These are phyloP conservation scores for Coregonus suidteri DNA, from an alignment of 2,797 vertebrate species.

Conservation along the genomic window DNA sequence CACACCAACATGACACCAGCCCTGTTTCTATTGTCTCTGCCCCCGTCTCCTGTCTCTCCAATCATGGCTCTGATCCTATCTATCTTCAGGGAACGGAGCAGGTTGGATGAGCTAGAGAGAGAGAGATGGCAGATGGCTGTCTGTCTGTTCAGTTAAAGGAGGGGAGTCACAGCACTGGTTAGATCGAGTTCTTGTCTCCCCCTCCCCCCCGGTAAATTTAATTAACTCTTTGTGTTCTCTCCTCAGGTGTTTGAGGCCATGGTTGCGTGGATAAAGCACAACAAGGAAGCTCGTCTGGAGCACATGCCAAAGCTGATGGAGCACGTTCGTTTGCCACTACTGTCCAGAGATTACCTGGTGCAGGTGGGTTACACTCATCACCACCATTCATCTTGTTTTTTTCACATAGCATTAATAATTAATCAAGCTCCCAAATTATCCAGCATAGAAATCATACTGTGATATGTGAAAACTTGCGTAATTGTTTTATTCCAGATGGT, in stretches of 20 bases:
- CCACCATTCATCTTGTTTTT: not conserved
- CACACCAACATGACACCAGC: slow-evolving; percentile 26
- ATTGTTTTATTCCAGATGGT: not conserved
- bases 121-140: not conserved
- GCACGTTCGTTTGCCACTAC: slow-evolving; percentile 90
- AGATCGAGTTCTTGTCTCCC: not conserved
- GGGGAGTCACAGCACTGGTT: not conserved
- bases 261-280: slow-evolving; percentile 93
- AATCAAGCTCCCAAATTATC: not conserved
- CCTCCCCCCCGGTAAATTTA: not conserved
- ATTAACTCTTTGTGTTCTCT: not conserved
- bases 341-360: slow-evolving; percentile 93
- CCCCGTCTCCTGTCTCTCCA: not conserved
- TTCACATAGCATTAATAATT: not conserved
- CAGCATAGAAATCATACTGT: not conserved
- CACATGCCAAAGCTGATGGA: slow-evolving; percentile 96
- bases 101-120: not conserved
- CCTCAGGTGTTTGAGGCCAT: slow-evolving; percentile 93
- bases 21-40: slow-evolving; percentile 12
- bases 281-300: slow-evolving; percentile 88
- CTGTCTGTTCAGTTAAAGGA: not conserved
- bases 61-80: not conserved
- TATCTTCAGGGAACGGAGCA: not conserved
- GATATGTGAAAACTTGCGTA: not conserved
- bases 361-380: slow-evolving; percentile 74